Evolutionary conservation across 1,140 invertebrate species (phyloP), one percentile per base, ranked within the genome.

Genomic region (Coelopa frigida): DNA sequence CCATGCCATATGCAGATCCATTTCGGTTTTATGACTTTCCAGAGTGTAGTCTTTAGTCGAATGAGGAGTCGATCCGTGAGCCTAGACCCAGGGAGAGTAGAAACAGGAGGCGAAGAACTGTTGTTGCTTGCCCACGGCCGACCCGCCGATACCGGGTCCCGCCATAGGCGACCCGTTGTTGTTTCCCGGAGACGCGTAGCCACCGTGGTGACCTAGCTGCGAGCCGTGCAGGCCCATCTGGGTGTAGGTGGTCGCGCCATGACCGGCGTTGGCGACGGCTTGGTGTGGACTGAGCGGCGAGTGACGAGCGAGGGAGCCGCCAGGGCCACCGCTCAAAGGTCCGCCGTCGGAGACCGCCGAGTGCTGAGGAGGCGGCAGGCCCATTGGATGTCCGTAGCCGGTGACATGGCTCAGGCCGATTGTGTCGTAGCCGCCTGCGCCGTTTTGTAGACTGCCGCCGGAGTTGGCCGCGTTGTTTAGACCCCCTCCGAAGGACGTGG

Each of bases 71-170:
- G 21, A 36, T 36, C 17, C 17, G 4, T 14, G 8, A 5, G 14
- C 29, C 49, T 59, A 66, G 8, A 62, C 62, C 62, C 62, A 66
- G 14, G 62, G 62, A n/a, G 62, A 66, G 31, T 66, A 66, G 18
- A 66, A 66, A 35, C 62, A 66, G 5, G 62, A 66, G 1, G 62
- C 62, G 20, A 66, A 66, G 32, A 66, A 66, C 39, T 66, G 62
- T 35, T 66, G 48, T n/a, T 50, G 62, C 23, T 65, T 65, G 35
- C 62, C 61, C 7, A 47, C 27, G 27, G 27, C n/a, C n/a, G n/a
- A n/a, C n/a, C n/a, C n/a, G n/a, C n/a, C n/a, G n/a, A n/a, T n/a
- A n/a, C n/a, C n/a, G n/a, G n/a, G n/a, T n/a, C n/a, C n/a, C n/a
- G n/a, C n/a, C n/a, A n/a, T n/a, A n/a, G n/a, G 14, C 27, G 14